These are phyloP conservation scores for Oryzias woworae DNA, from an alignment of 2,113 vertebrate species.

Conservation along the genomic window DNA sequence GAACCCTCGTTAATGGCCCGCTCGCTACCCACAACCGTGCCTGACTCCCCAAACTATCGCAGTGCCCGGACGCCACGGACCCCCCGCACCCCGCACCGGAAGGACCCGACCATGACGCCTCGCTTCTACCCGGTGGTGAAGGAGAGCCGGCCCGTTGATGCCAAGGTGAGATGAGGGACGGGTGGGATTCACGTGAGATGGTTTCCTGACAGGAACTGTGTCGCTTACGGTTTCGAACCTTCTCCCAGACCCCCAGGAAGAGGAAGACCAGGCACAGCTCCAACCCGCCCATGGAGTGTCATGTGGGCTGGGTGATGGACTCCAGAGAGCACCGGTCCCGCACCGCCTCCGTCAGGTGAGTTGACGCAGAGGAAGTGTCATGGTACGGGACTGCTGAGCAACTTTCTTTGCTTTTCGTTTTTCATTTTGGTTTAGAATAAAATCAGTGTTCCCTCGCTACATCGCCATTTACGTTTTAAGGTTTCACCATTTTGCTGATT, in stretches of 20 bases:
- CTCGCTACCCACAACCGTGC: slow-evolving; percentile 94
- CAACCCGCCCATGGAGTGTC: slow-evolving; percentile 96
- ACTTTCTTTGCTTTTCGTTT: background rate
- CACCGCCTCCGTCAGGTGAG: slow-evolving; percentile 94
- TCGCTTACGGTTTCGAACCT: background rate
- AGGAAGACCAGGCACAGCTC: slow-evolving; percentile 98
- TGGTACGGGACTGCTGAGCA: background rate
- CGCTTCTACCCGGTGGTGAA: slow-evolving; percentile 99
- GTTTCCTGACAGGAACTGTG: no score
- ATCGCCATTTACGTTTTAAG: no score
- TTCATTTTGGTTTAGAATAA: no score
- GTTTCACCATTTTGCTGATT: no score
- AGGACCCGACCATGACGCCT: slow-evolving; percentile 90
- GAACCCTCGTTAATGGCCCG: slow-evolving; percentile 91
- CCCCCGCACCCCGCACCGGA: slow-evolving; percentile 92
- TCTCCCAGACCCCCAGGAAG: slow-evolving; percentile 88
- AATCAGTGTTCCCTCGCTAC: no score
- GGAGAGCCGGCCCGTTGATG: slow-evolving; percentile 92
- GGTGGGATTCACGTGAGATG: no score
- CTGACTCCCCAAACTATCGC: slow-evolving; percentile 94
- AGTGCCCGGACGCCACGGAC: slow-evolving; percentile 92
- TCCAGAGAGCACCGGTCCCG: slow-evolving; percentile 94
- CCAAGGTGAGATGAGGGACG: slow-evolving; percentile 80
- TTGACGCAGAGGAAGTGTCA: background rate
- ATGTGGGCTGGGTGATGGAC: slow-evolving; percentile 99